phyloP scores from a whole-genome alignment of 2,888 invertebrate species.

The Cheiracanthium punctorium region DNA sequence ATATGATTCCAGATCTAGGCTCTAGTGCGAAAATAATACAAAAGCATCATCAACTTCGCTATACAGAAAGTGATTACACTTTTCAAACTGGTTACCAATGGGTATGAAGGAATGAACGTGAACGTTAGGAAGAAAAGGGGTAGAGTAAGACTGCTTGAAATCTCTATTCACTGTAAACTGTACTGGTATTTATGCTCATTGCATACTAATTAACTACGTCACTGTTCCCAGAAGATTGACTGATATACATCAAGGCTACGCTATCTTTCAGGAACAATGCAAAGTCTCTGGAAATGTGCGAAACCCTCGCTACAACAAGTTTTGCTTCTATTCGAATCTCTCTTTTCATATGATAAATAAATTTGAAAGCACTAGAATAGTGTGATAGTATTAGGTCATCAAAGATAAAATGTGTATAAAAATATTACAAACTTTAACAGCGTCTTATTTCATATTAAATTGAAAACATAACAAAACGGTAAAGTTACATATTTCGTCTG shows the following conservation, averaged over 20 bases:
- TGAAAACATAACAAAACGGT: too few species aligned
- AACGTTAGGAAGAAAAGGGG: neutral
- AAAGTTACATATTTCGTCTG: too few species aligned
- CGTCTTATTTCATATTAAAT: too few species aligned
- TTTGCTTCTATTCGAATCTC: conserved; percentile 8
- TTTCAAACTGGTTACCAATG: conserved; percentile 13
- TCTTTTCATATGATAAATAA: too few species aligned
- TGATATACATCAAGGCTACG: neutral
- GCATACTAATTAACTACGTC: conserved; percentile 21
- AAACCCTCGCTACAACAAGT: neutral
- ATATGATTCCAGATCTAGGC: too few species aligned
- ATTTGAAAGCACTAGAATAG: too few species aligned
- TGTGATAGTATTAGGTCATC: too few species aligned
- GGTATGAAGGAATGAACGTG: neutral
- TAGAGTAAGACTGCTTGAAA: neutral
- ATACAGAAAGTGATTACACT: conserved; percentile 16
- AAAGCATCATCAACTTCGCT: conserved; percentile 18
- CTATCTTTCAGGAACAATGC: neutral
- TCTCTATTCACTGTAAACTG: conserved; percentile 5
- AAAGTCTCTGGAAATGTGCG: neutral
- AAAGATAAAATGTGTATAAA: too few species aligned
- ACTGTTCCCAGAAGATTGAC: neutral
- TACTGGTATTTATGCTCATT: too few species aligned
- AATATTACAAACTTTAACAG: too few species aligned
- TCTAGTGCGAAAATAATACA: too few species aligned